These are phyloP conservation scores for Oasisia sp. DNA, from an alignment of 2,888 invertebrate genomes.

Conservation along the genomic window DNA sequence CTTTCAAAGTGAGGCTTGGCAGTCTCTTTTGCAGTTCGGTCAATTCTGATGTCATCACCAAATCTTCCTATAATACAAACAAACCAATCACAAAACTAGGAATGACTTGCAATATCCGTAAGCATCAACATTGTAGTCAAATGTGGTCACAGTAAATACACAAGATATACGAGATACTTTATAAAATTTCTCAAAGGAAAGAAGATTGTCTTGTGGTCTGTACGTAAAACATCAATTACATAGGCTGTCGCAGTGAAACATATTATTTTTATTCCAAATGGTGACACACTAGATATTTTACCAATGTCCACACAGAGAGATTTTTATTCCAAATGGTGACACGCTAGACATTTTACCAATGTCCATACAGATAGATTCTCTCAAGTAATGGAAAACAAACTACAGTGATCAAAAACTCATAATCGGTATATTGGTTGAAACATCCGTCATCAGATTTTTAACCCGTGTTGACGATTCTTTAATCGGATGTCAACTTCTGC, in stretches of 20 bases:
- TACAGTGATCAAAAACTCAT: neutral
- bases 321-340: neutral
- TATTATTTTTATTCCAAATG: neutral
- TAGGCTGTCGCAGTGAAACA: no score
- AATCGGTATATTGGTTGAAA: neutral
- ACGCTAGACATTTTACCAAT: neutral
- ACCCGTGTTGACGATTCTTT: no score
- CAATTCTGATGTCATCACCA: neutral
- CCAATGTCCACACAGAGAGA: no score
- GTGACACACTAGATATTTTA: neutral
- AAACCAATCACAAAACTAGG: neutral
- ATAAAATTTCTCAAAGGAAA: no score
- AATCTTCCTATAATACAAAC: neutral
- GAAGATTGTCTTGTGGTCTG: no score
- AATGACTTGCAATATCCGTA: neutral
- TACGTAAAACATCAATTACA: no score
- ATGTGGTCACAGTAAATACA: neutral
- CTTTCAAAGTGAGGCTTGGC: conserved; percentile 41
- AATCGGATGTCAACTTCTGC: no score
- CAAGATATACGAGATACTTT: neutral
- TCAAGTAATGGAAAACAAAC: neutral
- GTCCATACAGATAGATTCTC: no score
- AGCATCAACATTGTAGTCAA: neutral
- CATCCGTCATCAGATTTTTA: neutral
- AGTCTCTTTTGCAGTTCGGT: conserved; percentile 19